phyloP scores from a whole-genome alignment of 2,113 vertebrate species.

The Australoheros scitulus region DNA sequence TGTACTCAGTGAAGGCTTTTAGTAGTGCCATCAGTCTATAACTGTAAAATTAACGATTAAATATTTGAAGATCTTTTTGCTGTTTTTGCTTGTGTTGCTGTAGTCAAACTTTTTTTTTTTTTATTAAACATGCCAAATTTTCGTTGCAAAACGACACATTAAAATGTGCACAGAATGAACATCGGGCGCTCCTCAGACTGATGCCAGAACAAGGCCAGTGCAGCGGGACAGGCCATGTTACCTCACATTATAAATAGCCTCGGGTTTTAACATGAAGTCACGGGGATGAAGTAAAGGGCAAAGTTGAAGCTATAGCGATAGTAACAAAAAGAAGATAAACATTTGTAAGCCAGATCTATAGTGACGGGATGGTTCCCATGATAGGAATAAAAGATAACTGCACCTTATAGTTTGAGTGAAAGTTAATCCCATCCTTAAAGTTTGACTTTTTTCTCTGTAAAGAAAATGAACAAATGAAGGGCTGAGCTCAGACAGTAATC shows the following conservation, averaged over 20 bases:
- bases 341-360: not conserved
- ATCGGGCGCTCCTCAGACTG: not conserved
- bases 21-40: not conserved
- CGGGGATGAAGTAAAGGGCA: slow-evolving; percentile 40
- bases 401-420: not conserved
- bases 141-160: not conserved
- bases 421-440: not conserved
- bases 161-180: slow-evolving; percentile 34
- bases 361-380: not conserved
- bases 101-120: fast-evolving
- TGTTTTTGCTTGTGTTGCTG: not conserved
- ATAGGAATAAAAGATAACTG: not conserved
- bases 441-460: not conserved
- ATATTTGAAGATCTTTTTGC: not conserved
- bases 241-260: slow-evolving; percentile 56
- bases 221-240: not conserved
- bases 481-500: not conserved
- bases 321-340: not conserved
- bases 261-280: not conserved
- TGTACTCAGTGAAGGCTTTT: not conserved
- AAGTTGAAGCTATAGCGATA: slow-evolving; percentile 11
- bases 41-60: not conserved
- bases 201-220: not conserved
- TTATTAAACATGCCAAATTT: not conserved
- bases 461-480: not conserved